Percentiles rank a stretch among this genome's conserved stretches.
Evolutionary conservation across 1,140 invertebrate genomes (phyloP).

Genomic region (Vollenhovia emeryi): DNA sequence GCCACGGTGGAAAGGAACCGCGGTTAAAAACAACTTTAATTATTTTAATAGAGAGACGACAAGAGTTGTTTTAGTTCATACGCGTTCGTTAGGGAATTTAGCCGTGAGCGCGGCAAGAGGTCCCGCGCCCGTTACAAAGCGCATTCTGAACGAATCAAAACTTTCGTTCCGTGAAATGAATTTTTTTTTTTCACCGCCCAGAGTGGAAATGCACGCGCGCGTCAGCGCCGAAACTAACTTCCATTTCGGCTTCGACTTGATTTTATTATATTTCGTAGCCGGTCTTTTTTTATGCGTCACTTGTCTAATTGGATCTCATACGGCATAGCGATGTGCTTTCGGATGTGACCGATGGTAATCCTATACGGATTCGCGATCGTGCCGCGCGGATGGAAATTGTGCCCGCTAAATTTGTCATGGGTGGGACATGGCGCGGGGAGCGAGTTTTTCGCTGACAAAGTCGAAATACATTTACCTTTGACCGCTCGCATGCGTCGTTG

Average conservation of each 20-base stretch:
- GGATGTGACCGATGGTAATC: slow-evolving; percentile 37
- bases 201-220: not conserved
- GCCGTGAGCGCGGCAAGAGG: not conserved
- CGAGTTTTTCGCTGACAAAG: slow-evolving; percentile 65
- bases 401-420: slow-evolving; percentile 32
- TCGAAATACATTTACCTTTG: slow-evolving; percentile 64
- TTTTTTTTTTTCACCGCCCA: not conserved
- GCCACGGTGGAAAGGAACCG: slow-evolving; percentile 1
- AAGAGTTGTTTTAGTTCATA: slow-evolving; percentile 26
- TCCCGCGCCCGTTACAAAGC: slow-evolving; percentile 14
- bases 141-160: slow-evolving; percentile 41
- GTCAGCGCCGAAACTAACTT: slow-evolving; percentile 2
- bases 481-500: slow-evolving; percentile 42
- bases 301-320: slow-evolving; percentile 7
- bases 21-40: slow-evolving; percentile 58
- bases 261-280: not conserved
- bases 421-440: not conserved
- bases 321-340: not conserved
- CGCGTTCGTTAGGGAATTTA: slow-evolving; percentile 45
- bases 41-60: slow-evolving; percentile 57
- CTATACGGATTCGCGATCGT: slow-evolving; percentile 11
- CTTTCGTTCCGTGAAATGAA: slow-evolving; percentile 30
- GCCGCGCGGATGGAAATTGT: slow-evolving; percentile 51
- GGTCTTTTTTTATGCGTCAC: slow-evolving; percentile 1
- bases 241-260: not conserved